Conservation (phyloP, 2,888 invertebrate species). For the Euplagia quadripunctaria region DNA sequence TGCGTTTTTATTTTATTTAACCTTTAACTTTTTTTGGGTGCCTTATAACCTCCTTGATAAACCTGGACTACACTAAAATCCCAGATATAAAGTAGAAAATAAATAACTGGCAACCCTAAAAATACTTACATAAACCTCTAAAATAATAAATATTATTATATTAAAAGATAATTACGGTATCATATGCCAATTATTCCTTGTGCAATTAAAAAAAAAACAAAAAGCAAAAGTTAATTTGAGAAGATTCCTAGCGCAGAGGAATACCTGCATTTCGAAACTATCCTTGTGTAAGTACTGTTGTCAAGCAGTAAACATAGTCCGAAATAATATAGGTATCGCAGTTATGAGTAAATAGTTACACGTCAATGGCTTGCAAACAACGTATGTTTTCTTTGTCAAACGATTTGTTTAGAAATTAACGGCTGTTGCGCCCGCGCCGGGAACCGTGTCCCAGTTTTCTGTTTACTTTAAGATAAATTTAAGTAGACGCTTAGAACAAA, state of each 20-base stretch:
- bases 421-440: constrained; percentile 39
- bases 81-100: no score
- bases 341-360: constrained; percentile 64
- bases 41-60: no score
- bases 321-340: constrained; percentile 60
- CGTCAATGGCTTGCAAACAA: constrained; percentile 52
- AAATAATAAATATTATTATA: no score
- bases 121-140: no score
- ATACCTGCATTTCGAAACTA: background rate
- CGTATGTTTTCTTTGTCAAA: constrained; percentile 60
- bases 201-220: no score
- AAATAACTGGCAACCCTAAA: no score
- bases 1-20: no score
- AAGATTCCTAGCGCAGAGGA: background rate
- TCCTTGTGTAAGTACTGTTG: background rate
- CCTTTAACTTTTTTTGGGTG: no score
- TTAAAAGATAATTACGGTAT: no score
- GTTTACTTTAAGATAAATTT: constrained; percentile 41
- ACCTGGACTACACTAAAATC: no score
- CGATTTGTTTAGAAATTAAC: constrained; percentile 65
- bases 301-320: constrained; percentile 44
- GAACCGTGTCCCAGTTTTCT: constrained; percentile 41
- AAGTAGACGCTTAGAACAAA: constrained; percentile 27
- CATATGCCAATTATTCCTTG: no score
- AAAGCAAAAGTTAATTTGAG: background rate